These are phyloP conservation scores for Linnaemya tessellans DNA, from an alignment of 2,888 invertebrate genomes.

Conservation along the genomic window DNA sequence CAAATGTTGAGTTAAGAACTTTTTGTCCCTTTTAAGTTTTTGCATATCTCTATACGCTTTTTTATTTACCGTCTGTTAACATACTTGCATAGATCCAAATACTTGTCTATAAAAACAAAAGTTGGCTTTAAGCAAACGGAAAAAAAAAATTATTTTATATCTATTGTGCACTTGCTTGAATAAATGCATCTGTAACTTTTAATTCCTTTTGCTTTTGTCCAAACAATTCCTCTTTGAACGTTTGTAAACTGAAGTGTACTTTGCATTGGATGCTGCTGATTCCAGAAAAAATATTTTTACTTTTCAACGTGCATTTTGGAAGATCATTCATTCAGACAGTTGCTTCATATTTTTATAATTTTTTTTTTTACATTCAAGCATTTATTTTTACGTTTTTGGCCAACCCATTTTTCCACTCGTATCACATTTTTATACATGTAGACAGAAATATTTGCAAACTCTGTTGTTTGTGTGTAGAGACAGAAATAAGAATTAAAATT, in stretches of 20 bases:
- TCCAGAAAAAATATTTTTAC: conserved; percentile 7
- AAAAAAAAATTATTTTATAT: background rate
- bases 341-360: conserved; percentile 1
- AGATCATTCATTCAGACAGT: conserved; percentile 2
- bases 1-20: too few species aligned
- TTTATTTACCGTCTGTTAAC: too few species aligned
- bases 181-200: conserved; percentile 24
- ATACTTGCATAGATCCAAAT: too few species aligned
- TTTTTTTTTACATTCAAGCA: background rate
- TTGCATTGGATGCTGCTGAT: background rate
- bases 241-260: background rate
- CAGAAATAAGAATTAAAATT: background rate
- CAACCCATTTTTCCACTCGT: conserved; percentile 21
- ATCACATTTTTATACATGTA: background rate
- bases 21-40: too few species aligned
- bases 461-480: background rate
- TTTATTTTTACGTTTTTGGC: conserved; percentile 23
- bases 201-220: background rate
- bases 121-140: background rate
- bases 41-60: too few species aligned
- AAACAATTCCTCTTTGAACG: conserved; percentile 11
- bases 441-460: background rate
- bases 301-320: conserved; percentile 3
- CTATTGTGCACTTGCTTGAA: conserved; percentile 10
- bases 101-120: background rate